Percentiles rank a stretch among this genome's conserved stretches.
These are phyloP conservation scores for Brachypalpus laphriformis DNA, from an alignment of 2,888 invertebrate species.

Conservation along the genomic window DNA sequence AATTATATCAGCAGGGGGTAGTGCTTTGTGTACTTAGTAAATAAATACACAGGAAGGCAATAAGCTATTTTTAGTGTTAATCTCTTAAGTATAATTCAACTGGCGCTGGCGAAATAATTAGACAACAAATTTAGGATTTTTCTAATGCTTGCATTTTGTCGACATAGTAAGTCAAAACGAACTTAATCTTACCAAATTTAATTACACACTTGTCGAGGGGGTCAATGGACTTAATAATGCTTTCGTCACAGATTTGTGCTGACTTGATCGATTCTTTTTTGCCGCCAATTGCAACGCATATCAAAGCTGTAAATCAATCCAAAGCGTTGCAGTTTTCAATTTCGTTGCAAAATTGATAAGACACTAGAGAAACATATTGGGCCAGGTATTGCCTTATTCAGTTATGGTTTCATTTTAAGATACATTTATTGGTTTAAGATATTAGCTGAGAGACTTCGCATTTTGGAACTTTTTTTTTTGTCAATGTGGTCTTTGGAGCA, in stretches of 20 bases:
- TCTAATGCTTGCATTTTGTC: neutral
- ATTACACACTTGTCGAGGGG: neutral
- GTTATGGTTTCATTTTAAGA: neutral
- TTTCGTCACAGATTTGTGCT: neutral
- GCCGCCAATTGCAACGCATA: neutral
- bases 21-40: neutral
- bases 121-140: neutral
- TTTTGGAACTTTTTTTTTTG: no score
- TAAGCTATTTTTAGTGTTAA: neutral
- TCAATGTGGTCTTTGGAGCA: no score
- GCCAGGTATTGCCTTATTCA: neutral
- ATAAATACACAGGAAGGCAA: neutral
- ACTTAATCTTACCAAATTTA: neutral
- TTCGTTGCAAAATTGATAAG: no score
- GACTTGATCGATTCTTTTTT: neutral
- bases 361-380: no score
- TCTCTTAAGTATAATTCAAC: constrained; percentile 1
- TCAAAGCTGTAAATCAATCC: neutral
- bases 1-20: neutral
- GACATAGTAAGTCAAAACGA: neutral
- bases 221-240: neutral
- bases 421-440: no score
- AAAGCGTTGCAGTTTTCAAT: neutral
- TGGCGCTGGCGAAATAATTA: neutral
- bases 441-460: no score